phyloP scores from a whole-genome alignment of 35 echinoderm and acorn worm species.

The Apostichopus californicus region DNA sequence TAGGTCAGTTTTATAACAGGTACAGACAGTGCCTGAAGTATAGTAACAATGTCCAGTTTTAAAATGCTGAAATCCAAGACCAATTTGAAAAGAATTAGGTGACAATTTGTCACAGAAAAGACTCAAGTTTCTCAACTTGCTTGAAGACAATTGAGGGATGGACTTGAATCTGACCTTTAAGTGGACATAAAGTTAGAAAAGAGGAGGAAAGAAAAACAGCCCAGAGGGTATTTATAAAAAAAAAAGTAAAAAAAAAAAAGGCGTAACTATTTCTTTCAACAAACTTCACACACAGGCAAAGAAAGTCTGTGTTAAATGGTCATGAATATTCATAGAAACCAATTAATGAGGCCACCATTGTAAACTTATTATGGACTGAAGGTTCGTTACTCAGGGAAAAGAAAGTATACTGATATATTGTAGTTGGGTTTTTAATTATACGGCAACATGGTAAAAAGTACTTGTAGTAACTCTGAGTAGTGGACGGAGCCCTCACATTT shows the following conservation, averaged over 20 bases:
- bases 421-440: too few species aligned
- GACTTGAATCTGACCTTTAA: background rate
- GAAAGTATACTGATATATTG: too few species aligned
- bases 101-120: background rate
- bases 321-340: background rate
- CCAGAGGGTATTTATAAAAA: too few species aligned
- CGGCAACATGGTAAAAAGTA: too few species aligned
- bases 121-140: background rate
- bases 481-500: too few species aligned
- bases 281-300: background rate
- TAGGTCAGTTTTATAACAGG: too few species aligned
- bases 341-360: background rate
- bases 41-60: background rate
- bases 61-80: background rate
- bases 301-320: background rate
- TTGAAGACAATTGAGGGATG: background rate
- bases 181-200: background rate
- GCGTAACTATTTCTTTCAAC: background rate
- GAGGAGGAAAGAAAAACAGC: too few species aligned
- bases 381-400: too few species aligned
- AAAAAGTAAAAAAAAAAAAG: too few species aligned
- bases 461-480: too few species aligned
- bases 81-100: background rate
- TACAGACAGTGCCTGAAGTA: background rate
- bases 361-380: too few species aligned